Conservation (phyloP, 2,888 invertebrate species). For the Frankliniella fusca region DNA sequence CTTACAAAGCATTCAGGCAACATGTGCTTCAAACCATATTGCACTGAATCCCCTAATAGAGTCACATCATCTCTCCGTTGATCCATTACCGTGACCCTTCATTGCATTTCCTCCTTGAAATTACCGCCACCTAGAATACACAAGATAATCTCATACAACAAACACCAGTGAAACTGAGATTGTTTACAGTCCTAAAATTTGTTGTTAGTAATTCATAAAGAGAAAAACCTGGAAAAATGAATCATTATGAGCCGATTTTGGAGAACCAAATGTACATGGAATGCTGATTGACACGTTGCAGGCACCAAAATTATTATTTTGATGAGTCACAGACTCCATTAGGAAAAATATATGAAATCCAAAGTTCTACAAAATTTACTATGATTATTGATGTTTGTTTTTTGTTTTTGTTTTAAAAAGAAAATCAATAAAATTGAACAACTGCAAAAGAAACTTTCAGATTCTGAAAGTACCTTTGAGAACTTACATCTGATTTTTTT, state of each 20-base stretch:
- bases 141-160: background rate
- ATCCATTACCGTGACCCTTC: background rate
- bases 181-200: background rate
- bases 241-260: background rate
- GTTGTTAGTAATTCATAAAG: background rate
- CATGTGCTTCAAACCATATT: slow-evolving; percentile 31
- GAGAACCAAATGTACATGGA: background rate
- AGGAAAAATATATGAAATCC: background rate
- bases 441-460: too few species aligned
- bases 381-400: too few species aligned
- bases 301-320: background rate
- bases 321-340: background rate
- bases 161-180: background rate
- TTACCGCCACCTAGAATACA: background rate
- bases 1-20: slow-evolving; percentile 34
- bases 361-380: too few species aligned
- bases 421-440: too few species aligned
- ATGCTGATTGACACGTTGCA: background rate
- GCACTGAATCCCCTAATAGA: background rate
- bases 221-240: background rate
- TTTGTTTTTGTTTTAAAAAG: too few species aligned
- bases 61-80: background rate
- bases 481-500: too few species aligned
- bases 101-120: background rate
- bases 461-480: too few species aligned